Base-by-base conservation (phyloP, 1,140 invertebrate species). In the Cyclina sinensis region DNA sequence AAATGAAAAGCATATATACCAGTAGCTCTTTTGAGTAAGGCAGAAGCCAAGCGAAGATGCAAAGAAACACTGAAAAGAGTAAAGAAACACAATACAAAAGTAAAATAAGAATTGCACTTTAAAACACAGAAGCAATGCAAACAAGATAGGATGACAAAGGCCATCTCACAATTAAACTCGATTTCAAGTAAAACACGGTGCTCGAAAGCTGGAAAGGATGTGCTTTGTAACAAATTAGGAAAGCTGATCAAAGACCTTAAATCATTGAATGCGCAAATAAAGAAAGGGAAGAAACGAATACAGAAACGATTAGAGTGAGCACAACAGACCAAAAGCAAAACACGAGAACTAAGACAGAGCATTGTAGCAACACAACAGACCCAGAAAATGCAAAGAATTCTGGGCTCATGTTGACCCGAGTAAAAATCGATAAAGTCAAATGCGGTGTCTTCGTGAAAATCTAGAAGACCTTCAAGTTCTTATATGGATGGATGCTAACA, bases 1-100 rank as follows among this genome's bases (percentile, higher is more conserved):
- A 78, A 78, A 48, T 18, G 43, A 48, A 78, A 78, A 30, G 21
- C 37, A 21, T 78, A 78, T 78, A 43, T 78, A 35, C 74, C 74
- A 46, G 35, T 78, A 78, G 24, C 74, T 43, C 37, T 46, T 35
- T 27, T 46, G 24, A 39, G 32, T 16, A 39, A 78, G 39, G 21
- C 74, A 27, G 37, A 78, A 78, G 39, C 27, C 7, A 78, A 78
- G 24, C 43, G 48, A 48, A 43, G 74, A 48, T 14, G 74, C 12
- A 43, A 78, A 46, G 43, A 78, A 48, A 48, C 43, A 48, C 24
- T 46, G 21, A 48, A 46, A 43, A 43, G 74, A 43, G 74, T 78
- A 18, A 73, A 73, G 27, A 73, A 73, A 73, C 57, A 62, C 57
- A 12, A 62, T 62, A n/a, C 9, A 62, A 62, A 62, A n/a, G n/a